Evolutionary conservation across 2,113 vertebrate genomes (phyloP).

Genomic region (Callospermophilus lateralis): DNA sequence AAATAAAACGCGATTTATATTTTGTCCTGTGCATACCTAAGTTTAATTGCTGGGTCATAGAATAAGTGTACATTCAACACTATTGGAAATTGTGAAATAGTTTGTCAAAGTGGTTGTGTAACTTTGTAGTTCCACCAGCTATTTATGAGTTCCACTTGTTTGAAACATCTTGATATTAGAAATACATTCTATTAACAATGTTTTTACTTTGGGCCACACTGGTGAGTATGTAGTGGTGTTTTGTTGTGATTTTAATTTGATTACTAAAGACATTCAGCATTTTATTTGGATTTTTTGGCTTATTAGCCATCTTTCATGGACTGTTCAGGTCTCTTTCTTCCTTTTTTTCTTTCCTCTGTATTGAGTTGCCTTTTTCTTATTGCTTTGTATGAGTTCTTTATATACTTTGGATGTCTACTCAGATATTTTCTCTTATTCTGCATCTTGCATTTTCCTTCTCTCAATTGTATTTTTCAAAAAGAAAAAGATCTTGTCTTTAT

Average conservation of each 20-base stretch:
- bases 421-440: neutral
- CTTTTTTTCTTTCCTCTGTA: neutral
- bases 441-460: neutral
- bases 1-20: neutral
- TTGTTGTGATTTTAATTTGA: slow-evolving; percentile 22
- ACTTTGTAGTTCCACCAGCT: slow-evolving; percentile 8
- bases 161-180: neutral
- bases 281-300: neutral
- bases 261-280: neutral
- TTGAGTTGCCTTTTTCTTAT: neutral
- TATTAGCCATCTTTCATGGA: neutral
- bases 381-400: neutral
- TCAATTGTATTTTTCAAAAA: slow-evolving; percentile 7
- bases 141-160: neutral
- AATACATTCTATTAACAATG: neutral
- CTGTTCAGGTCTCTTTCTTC: neutral
- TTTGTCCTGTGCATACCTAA: neutral
- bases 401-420: neutral
- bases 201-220: slow-evolving; percentile 1
- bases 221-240: neutral
- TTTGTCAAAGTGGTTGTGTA: neutral
- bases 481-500: slow-evolving; percentile 10
- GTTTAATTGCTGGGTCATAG: neutral
- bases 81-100: neutral
- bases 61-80: neutral